These are phyloP conservation scores for Cheilosia impressa DNA, from an alignment of 2,888 invertebrate species.

Conservation along the genomic window DNA sequence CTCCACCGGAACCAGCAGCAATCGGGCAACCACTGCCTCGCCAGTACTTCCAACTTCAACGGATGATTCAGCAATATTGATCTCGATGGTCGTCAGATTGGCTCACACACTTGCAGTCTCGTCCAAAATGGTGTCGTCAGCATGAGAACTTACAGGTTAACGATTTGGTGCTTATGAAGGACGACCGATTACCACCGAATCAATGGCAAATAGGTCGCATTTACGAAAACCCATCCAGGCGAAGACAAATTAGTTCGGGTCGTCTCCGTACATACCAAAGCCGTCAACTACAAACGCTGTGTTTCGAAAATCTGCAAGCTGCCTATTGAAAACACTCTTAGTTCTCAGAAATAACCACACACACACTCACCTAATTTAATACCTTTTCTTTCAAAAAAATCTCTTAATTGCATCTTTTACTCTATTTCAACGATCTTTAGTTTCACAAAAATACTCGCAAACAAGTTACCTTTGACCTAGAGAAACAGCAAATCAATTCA, in stretches of 20 bases:
- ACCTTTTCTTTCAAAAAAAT: no score
- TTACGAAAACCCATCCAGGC: conserved; percentile 61
- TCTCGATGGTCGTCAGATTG: conserved; percentile 57
- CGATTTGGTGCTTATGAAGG: conserved; percentile 59
- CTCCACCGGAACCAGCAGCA: conserved; percentile 22
- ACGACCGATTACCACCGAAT: conserved; percentile 49
- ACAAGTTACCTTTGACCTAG: no score
- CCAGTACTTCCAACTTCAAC: conserved; percentile 22
- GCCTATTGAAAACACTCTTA: conserved; percentile 16
- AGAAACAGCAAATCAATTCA: background rate
- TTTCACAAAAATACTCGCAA: no score
- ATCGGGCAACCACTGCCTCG: background rate
- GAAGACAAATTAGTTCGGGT: conserved; percentile 58
- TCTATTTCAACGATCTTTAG: no score
- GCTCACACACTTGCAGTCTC: conserved; percentile 63
- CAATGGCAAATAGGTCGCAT: conserved; percentile 58
- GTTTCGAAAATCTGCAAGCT: conserved; percentile 46
- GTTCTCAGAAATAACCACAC: background rate
- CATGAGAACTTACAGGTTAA: conserved; percentile 41
- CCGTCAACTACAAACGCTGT: conserved; percentile 44
- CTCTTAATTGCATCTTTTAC: background rate
- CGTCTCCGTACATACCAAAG: conserved; percentile 35
- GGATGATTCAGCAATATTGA: conserved; percentile 52
- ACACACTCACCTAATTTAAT: background rate
- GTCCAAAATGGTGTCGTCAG: conserved; percentile 59